Evolutionary conservation across 2,797 vertebrate species (phyloP).

Genomic region (Aplochiton taeniatus): DNA sequence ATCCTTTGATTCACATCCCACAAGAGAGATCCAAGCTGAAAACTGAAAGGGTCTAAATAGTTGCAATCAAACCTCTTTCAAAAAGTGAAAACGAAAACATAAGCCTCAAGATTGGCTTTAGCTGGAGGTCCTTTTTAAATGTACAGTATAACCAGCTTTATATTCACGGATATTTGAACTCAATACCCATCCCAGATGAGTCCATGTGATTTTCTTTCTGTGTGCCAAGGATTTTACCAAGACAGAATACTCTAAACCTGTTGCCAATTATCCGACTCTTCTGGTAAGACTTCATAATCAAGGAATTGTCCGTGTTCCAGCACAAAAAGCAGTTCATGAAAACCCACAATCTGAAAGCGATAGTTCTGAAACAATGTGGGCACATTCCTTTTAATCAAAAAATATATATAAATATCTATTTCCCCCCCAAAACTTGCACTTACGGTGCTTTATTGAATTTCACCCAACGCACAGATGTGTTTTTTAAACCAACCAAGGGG

Average conservation of each 20-base stretch:
- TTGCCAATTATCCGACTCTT: constrained; percentile 50
- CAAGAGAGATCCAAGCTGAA: too few species aligned
- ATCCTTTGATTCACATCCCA: too few species aligned
- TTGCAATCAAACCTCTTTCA: background rate
- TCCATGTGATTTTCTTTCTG: constrained; percentile 22
- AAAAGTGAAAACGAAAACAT: background rate
- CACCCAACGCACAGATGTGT: constrained; percentile 4
- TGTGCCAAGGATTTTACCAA: constrained; percentile 29
- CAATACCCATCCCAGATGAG: constrained; percentile 26
- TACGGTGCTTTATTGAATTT: constrained; percentile 8
- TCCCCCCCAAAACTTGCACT: constrained; percentile 8
- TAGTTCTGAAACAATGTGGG: constrained; percentile 38
- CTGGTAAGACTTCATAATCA: constrained; percentile 55
- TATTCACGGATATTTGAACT: constrained; percentile 13
- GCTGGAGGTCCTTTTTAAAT: constrained; percentile 27
- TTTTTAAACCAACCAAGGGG: background rate
- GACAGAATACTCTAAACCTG: constrained; percentile 47
- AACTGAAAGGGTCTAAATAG: too few species aligned
- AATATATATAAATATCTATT: constrained; percentile 34
- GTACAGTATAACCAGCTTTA: constrained; percentile 26
- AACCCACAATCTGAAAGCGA: constrained; percentile 47
- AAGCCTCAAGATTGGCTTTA: background rate
- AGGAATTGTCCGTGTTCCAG: constrained; percentile 41
- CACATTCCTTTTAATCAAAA: constrained; percentile 44
- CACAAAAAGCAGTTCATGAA: constrained; percentile 45